Evolutionary conservation across 2,888 invertebrate genomes (phyloP).

Genomic region (Caenorhabditis sinica): DNA sequence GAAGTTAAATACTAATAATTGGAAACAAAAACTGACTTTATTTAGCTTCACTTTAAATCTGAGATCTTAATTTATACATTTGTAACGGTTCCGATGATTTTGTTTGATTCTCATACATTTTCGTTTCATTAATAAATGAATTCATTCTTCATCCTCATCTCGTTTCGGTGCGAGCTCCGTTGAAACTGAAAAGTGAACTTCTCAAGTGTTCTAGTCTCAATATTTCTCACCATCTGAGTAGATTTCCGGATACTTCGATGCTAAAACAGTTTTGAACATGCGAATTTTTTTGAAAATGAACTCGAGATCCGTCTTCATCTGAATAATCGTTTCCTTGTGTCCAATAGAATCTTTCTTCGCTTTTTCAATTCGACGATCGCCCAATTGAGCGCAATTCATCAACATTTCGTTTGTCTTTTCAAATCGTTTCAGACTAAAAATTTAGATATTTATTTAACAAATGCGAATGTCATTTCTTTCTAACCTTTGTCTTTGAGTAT

Average conservation of each 20-base stretch:
- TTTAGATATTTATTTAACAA: background rate
- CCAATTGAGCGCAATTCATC: conserved; percentile 95
- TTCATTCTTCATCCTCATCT: conserved; percentile 47
- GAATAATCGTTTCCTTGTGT: conserved; percentile 90
- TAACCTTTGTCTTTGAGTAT: conserved; percentile 78
- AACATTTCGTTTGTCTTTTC: conserved; percentile 99
- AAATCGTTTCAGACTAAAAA: conserved; percentile 89
- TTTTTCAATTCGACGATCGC: conserved; percentile 91
- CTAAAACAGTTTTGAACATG: conserved; percentile 77
- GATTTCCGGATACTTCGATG: conserved; percentile 77
- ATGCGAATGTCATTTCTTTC: background rate
- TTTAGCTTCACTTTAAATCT: conserved; percentile 29
- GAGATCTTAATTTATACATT: conserved; percentile 35
- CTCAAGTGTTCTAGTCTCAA: background rate
- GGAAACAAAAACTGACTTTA: conserved; percentile 10
- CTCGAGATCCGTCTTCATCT: conserved; percentile 95
- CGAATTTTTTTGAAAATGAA: conserved; percentile 95
- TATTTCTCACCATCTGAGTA: conserved; percentile 68
- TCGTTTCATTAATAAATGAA: too few relatives aligned
- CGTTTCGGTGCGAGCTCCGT: conserved; percentile 35
- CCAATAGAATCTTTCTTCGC: conserved; percentile 93
- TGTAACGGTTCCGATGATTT: background rate
- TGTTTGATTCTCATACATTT: background rate
- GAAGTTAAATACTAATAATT: conserved; percentile 28
- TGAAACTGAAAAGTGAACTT: conserved; percentile 41